phyloP scores from a whole-genome alignment of 1,140 invertebrate species.

The Harpegnathos saltator region DNA sequence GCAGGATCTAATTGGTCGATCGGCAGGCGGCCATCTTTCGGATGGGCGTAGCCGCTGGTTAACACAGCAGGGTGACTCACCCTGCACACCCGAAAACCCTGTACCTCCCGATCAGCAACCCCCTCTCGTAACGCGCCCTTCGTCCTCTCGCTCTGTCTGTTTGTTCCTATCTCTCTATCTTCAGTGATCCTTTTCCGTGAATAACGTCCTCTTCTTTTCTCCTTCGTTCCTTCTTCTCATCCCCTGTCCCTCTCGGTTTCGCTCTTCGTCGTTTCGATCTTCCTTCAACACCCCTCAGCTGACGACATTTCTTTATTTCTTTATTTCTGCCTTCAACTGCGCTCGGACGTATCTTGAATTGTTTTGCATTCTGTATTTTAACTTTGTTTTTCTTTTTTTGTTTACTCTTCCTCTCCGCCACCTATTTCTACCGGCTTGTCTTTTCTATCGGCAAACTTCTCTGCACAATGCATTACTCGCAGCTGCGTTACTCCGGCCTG shows the following conservation, averaged over 20 bases:
- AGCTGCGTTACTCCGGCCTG: too few species aligned
- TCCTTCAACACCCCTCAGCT: slow-evolving; percentile 15
- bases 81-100: slow-evolving; percentile 77
- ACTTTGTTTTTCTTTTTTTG: not conserved
- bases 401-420: not conserved
- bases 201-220: slow-evolving; percentile 65
- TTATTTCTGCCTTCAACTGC: slow-evolving; percentile 17
- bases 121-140: slow-evolving; percentile 52
- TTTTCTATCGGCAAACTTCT: not conserved
- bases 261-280: slow-evolving; percentile 50
- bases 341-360: not conserved
- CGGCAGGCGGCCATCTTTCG: slow-evolving; percentile 81
- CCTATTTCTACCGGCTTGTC: too few species aligned
- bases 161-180: slow-evolving; percentile 57
- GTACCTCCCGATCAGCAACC: slow-evolving; percentile 67
- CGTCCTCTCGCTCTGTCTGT: slow-evolving; percentile 10
- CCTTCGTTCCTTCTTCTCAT: slow-evolving; percentile 61
- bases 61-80: slow-evolving; percentile 83
- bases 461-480: too few species aligned
- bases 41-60: slow-evolving; percentile 82
- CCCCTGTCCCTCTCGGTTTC: slow-evolving; percentile 60
- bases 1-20: slow-evolving; percentile 81
- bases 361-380: not conserved
- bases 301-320: slow-evolving; percentile 23
- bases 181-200: slow-evolving; percentile 52